Evolutionary conservation across 1,140 invertebrate genomes (phyloP).

Genomic region (Hyles vespertilio): DNA sequence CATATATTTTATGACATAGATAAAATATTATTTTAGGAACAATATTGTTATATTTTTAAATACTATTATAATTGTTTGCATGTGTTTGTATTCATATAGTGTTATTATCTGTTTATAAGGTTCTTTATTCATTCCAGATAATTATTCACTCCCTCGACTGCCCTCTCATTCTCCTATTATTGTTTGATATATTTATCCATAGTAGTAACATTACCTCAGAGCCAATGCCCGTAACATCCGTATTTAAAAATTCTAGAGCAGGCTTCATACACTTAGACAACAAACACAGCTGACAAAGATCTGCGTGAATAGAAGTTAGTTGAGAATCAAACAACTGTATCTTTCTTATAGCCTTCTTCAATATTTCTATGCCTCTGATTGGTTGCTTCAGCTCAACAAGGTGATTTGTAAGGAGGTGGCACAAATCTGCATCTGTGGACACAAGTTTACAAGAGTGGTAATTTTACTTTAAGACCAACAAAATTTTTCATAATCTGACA

Average conservation of each 20-base stretch:
- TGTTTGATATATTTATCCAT: too few relatives aligned
- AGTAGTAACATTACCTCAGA: constrained; percentile 78
- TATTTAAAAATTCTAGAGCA: constrained; percentile 91
- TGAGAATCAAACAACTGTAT: constrained; percentile 92
- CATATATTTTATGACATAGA: too few relatives aligned
- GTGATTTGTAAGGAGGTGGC: constrained; percentile 87
- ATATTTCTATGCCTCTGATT: constrained; percentile 88
- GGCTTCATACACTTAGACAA: constrained; percentile 95
- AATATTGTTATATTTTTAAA: too few relatives aligned
- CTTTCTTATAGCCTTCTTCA: constrained; percentile 91
- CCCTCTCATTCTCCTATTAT: too few relatives aligned
- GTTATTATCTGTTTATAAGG: too few relatives aligned
- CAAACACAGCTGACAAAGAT: constrained; percentile 94
- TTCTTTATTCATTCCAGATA: too few relatives aligned
- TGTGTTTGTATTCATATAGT: too few relatives aligned
- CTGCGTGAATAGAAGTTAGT: constrained; percentile 94
- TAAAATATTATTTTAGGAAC: too few relatives aligned
- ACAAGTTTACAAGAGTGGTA: constrained; percentile 13
- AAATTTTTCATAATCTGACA: too few relatives aligned
- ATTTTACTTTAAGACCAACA: too few relatives aligned
- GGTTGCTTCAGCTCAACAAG: constrained; percentile 87
- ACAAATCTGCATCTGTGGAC: constrained; percentile 88
- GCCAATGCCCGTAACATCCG: constrained; percentile 94
- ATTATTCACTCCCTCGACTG: too few relatives aligned
- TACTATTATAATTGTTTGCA: too few relatives aligned